Evolutionary conservation across 1,140 invertebrate genomes (phyloP).

Genomic region (Camponotus pennsylvanicus): DNA sequence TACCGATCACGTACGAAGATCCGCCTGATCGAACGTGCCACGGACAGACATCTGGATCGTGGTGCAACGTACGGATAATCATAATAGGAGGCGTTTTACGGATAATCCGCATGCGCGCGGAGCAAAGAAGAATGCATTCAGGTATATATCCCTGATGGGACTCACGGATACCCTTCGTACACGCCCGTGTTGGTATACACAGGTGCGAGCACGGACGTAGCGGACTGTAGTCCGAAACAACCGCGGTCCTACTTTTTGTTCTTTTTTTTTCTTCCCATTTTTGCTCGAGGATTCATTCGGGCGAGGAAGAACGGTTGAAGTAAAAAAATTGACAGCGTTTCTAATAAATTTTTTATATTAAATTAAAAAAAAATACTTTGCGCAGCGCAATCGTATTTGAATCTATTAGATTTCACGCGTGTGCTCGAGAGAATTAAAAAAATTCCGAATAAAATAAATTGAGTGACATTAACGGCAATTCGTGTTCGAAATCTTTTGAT

Average conservation of each 20-base stretch:
- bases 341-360: background rate
- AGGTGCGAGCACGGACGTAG: conserved; percentile 37
- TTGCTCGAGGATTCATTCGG: conserved; percentile 34
- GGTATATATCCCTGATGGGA: conserved; percentile 50
- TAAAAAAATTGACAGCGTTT: conserved; percentile 1
- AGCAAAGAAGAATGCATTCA: conserved; percentile 56
- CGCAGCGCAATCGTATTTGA: background rate
- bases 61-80: conserved; percentile 73
- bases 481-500: background rate
- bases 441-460: conserved; percentile 16
- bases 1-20: conserved; percentile 74
- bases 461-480: background rate
- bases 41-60: conserved; percentile 76
- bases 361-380: conserved; percentile 12
- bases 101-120: conserved; percentile 71
- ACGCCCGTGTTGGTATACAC: conserved; percentile 30
- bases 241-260: conserved; percentile 47
- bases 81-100: conserved; percentile 76
- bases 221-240: conserved; percentile 50
- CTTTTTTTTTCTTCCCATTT: conserved; percentile 6
- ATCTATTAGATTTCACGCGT: too few species aligned
- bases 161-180: conserved; percentile 36
- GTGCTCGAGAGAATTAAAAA: background rate
- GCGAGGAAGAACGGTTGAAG: background rate
- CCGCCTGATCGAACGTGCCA: conserved; percentile 70